Conservation (phyloP, 2,113 vertebrate species). For the Ailurus styani region DNA sequence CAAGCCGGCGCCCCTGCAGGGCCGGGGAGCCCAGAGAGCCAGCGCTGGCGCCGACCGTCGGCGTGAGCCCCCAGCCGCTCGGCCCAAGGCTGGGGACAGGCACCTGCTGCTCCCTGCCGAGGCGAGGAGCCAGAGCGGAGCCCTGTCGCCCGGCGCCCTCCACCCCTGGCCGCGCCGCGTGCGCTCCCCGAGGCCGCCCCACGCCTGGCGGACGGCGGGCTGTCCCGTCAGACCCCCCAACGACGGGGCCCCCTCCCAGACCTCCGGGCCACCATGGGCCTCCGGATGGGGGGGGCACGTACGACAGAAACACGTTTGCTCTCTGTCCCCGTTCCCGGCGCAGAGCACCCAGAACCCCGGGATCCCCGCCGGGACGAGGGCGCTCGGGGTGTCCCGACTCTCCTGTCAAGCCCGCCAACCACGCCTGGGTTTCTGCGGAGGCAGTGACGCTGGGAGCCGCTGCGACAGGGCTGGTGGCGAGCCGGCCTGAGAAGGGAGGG, state of each 20-base stretch:
- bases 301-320: fast-evolving
- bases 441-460: fast-evolving
- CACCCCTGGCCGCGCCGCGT: fast-evolving
- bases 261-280: background rate
- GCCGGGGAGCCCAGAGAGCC: background rate
- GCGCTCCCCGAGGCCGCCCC: background rate
- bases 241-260: background rate
- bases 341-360: background rate
- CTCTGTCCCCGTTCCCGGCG: background rate
- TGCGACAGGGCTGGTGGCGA: fast-evolving
- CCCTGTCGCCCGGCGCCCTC: background rate
- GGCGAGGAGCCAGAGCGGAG: background rate
- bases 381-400: fast-evolving
- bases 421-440: background rate
- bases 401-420: fast-evolving
- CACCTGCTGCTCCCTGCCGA: background rate
- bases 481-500: background rate
- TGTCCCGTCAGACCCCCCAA: too few relatives aligned
- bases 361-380: background rate
- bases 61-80: background rate
- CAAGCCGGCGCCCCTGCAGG: fast-evolving
- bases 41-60: background rate
- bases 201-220: fast-evolving
- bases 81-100: too few relatives aligned
- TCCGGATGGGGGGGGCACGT: fast-evolving